Base-by-base conservation (phyloP, 1,140 invertebrate genomes). In the Neodiprion pinetum region DNA sequence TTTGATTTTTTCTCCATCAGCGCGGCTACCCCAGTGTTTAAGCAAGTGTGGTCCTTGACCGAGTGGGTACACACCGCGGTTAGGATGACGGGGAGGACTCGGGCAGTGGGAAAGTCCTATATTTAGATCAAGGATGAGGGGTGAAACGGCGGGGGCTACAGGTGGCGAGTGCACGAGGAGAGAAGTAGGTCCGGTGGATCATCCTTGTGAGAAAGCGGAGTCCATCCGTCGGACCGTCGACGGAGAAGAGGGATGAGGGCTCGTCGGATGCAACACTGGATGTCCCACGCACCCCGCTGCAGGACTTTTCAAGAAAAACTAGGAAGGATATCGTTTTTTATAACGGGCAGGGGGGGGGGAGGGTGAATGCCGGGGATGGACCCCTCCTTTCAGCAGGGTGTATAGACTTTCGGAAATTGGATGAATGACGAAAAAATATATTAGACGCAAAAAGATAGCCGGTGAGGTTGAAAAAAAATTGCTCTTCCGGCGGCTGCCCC, bases 191-290 rank as follows among this genome's bases (percentile, higher is more conserved):
- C 61, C 61, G 67, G 14, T 7, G 48, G 74, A 76, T 79, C 72
- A 77, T 78, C 66, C 76, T 72, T 80, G 77, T 83, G 80, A 83
- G 80, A 81, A 82, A 81, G 77, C 79, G 75, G 74, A 48, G 28
- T 61, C 53, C 53, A 61, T 61, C 53, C 53, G 53, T 40, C 28
- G 28, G 28, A 5, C 28, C 28, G 28, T 40, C 28, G 28, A 40
- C 28, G 28, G 28, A 40, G 28, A 5, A 40, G 9, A 0, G 53
- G 53, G 53, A 14, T 5, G 53, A 61, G 11, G 11, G 53, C 28
- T 40, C 2, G 28, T 40, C 73, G 61, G 76, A 67, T 77, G 61
- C 74, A 74, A 77, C 78, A 81, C 1, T 40, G 28, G 80, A 81
- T 79, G 75, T 70, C 72, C 72, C 65, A 66, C 61, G 74, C 71